phyloP scores from a whole-genome alignment of 2,888 invertebrate genomes.

The Scaptomyza caliginosa region DNA sequence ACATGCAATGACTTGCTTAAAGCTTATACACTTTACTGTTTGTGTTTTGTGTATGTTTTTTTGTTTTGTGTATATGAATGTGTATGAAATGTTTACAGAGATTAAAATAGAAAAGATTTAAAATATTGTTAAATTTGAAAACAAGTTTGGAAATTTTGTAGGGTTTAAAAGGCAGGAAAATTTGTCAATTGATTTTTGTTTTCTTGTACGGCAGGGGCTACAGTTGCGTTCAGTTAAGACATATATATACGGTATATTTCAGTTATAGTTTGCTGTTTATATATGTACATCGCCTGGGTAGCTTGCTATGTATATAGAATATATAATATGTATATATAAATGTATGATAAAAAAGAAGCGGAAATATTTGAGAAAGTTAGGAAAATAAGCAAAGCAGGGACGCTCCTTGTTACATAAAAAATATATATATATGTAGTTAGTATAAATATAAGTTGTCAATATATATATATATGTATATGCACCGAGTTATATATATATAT shows the following conservation, averaged over 20 bases:
- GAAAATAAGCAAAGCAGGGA: constrained; percentile 19
- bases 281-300: constrained; percentile 80
- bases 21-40: constrained; percentile 57
- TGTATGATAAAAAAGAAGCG: constrained; percentile 42
- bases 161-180: constrained; percentile 25
- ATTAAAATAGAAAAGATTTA: constrained; percentile 7
- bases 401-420: constrained; percentile 44
- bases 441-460: constrained; percentile 32
- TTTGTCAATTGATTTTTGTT: constrained; percentile 15
- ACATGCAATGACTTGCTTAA: constrained; percentile 76
- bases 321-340: constrained; percentile 45
- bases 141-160: constrained; percentile 16
- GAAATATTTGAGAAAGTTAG: constrained; percentile 38
- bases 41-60: constrained; percentile 5
- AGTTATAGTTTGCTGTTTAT: constrained; percentile 58
- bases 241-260: constrained; percentile 35
- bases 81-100: constrained; percentile 3
- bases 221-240: constrained; percentile 63
- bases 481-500: constrained; percentile 25
- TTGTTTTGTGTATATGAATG: constrained; percentile 13
- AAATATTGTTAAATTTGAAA: constrained; percentile 31
- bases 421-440: neutral
- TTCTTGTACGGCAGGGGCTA: constrained; percentile 66
- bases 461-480: constrained; percentile 36
- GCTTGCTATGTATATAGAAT: constrained; percentile 69